These are phyloP conservation scores for Zygaena filipendulae DNA, from an alignment of 2,888 invertebrate species.

Conservation along the genomic window DNA sequence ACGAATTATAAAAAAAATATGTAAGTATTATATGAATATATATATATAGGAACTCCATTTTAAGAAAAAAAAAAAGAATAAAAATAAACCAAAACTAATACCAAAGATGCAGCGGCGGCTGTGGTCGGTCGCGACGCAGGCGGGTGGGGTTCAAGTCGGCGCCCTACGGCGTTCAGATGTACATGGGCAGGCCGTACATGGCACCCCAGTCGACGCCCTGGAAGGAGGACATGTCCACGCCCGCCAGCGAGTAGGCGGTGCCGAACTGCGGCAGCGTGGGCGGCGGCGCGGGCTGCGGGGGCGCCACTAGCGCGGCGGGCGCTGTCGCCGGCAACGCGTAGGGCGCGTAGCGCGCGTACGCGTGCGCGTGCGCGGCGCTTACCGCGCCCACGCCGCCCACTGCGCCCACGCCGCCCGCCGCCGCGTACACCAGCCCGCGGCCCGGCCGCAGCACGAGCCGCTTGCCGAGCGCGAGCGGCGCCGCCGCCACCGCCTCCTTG, in stretches of 20 bases:
- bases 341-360: constrained; percentile 53
- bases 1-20: too few relatives aligned
- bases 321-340: constrained; percentile 60
- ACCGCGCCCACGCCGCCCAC: constrained; percentile 47
- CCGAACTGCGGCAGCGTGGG: constrained; percentile 73
- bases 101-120: constrained; percentile 1
- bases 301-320: constrained; percentile 54
- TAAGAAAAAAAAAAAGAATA: constrained; percentile 22
- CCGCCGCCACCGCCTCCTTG: constrained; percentile 82
- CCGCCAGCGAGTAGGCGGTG: constrained; percentile 83
- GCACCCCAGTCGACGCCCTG: constrained; percentile 92
- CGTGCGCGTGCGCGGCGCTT: constrained; percentile 31
- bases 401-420: constrained; percentile 52
- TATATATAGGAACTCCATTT: constrained; percentile 32
- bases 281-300: constrained; percentile 65
- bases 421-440: constrained; percentile 71
- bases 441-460: constrained; percentile 79
- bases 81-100: constrained; percentile 12
- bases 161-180: constrained; percentile 70
- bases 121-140: too few relatives aligned
- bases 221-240: constrained; percentile 93
- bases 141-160: constrained; percentile 24
- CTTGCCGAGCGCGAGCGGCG: constrained; percentile 76
- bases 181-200: constrained; percentile 94
- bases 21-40: too few relatives aligned